Conservation (phyloP, 2,888 invertebrate genomes). For the Trichopoda pennipes region DNA sequence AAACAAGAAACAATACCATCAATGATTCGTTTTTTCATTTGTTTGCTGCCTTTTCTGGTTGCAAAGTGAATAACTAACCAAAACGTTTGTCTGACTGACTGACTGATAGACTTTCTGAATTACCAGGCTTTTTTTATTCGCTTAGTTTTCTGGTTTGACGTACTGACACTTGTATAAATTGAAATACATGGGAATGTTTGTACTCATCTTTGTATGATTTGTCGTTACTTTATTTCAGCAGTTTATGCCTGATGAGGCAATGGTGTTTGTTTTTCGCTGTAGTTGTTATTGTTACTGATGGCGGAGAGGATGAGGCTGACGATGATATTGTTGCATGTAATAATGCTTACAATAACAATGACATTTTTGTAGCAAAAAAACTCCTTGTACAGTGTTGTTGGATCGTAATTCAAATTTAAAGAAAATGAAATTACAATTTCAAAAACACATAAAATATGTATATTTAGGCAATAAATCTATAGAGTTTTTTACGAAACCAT, state of each 20-base stretch:
- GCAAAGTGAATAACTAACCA: conserved; percentile 46
- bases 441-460: too few species aligned
- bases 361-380: conserved; percentile 42
- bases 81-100: conserved; percentile 19
- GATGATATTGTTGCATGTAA: conserved; percentile 51
- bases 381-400: conserved; percentile 26
- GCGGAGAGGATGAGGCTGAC: conserved; percentile 31
- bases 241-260: conserved; percentile 43
- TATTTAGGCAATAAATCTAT: too few species aligned
- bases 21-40: conserved; percentile 25
- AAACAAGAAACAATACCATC: not conserved
- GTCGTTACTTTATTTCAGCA: conserved; percentile 17
- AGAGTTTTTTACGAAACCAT: too few species aligned
- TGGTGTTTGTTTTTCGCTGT: conserved; percentile 29
- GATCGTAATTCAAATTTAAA: too few species aligned
- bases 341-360: conserved; percentile 62
- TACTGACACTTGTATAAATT: conserved; percentile 16
- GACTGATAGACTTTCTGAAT: not conserved
- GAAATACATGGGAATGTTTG: conserved; percentile 6
- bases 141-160: conserved; percentile 8
- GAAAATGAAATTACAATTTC: too few species aligned
- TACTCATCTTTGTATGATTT: conserved; percentile 32
- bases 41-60: conserved; percentile 25
- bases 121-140: conserved; percentile 24
- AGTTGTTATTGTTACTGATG: conserved; percentile 36